Evolutionary conservation across 2,797 vertebrate genomes (phyloP), one percentile per base, ranked within the genome.

Genomic region (Sebastes steindachneri): DNA sequence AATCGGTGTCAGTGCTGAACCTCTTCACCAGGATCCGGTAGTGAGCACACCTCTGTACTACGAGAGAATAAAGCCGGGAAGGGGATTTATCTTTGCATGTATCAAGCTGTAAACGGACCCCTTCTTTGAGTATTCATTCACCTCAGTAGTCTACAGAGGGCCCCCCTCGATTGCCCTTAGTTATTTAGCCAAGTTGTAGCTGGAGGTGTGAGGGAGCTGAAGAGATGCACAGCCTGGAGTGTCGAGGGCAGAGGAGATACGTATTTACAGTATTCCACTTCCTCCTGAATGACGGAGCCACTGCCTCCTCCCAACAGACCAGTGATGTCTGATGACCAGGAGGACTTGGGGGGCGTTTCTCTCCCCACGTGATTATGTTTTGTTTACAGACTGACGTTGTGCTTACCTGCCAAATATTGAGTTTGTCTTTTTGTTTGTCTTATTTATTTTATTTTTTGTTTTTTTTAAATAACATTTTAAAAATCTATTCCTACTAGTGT

Each of bases 1-100:
- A 99, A 81, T 99, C 97, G 0, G 97, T 97, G 62, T 98, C 97
- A 0, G 97, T 98, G 79, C 95, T 98, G 78, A 98, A 98, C 93
- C 97, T 98, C 80, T 98, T 98, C 95, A 98, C 97, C 68, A 96
- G 97, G 94, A 98, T 98, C 95, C 97, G 97, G 92, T 98, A 97
- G 89, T 88, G 3, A 68, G 70, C 72, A 25, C 54, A 90, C 37
- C 77, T 72, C 85, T 83, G 84, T 57, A 9, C 63, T 21, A 23
- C 31, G 2, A 71, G 74, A 69, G 65, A 75, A 72, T 17, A n/a
- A 67, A 53, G 33, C 65, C 2, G 4, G 71, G 79, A 88, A 74
- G 68, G 58, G 73, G 62, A 54, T 53, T 74, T 26, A 33, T 74
- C 45, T 77, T 84, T 86, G 86, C 86, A 89, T 91, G 84, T 69